Percentiles rank a stretch among this genome's conserved stretches.
Evolutionary conservation across 1,140 invertebrate genomes (phyloP).

Genomic region (Neodiprion virginianus): DNA sequence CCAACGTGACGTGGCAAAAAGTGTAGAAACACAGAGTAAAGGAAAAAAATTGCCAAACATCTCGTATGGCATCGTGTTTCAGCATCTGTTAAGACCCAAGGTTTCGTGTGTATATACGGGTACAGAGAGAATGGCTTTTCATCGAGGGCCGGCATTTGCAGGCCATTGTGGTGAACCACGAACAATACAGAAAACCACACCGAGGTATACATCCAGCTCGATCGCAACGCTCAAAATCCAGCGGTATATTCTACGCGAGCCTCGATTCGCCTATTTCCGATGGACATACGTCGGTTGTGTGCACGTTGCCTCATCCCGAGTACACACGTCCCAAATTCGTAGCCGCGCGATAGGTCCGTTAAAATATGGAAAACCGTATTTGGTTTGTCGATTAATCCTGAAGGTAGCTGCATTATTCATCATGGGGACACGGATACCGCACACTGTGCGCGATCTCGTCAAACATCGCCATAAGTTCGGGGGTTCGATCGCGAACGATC

Average conservation of each 20-base stretch:
- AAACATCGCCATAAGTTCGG: neutral
- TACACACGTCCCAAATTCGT: conserved; percentile 11
- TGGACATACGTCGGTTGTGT: conserved; percentile 16
- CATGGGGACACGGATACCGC: too few species aligned
- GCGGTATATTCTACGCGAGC: neutral
- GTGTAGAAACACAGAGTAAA: conserved; percentile 9
- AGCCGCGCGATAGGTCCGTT: conserved; percentile 16
- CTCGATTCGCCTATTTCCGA: conserved; percentile 3
- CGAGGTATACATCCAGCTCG: conserved; percentile 4
- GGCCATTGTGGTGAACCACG: conserved; percentile 57
- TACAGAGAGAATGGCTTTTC: conserved; percentile 36
- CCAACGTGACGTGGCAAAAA: conserved; percentile 12
- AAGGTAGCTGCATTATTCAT: conserved; percentile 6
- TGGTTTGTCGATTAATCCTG: conserved; percentile 15
- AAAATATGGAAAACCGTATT: conserved; percentile 46
- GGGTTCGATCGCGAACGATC: too few species aligned
- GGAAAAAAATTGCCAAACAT: conserved; percentile 35
- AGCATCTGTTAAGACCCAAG: conserved; percentile 49
- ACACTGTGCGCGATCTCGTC: neutral
- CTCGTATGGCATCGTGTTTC: conserved; percentile 49
- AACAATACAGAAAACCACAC: conserved; percentile 40
- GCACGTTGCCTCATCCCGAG: conserved; percentile 3
- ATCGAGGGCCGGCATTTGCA: conserved; percentile 53
- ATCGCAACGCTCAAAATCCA: neutral
- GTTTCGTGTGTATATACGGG: conserved; percentile 18